Conservation (phyloP, 2,888 invertebrate genomes). For the Chouioia cunea region DNA sequence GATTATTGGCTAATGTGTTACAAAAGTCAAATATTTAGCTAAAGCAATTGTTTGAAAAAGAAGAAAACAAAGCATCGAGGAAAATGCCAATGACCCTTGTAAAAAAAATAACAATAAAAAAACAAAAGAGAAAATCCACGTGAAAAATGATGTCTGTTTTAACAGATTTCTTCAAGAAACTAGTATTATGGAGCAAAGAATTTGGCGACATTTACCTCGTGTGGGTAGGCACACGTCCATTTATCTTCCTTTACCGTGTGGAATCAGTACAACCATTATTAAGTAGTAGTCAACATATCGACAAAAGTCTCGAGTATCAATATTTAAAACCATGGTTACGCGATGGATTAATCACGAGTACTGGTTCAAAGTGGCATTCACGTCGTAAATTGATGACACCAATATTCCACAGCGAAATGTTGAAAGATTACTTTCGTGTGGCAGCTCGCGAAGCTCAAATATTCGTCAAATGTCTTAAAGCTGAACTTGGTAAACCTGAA, state of each 20-base stretch:
- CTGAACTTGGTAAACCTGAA: slow-evolving; percentile 57
- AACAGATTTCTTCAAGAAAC: slow-evolving; percentile 63
- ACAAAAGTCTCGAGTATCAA: slow-evolving; percentile 66
- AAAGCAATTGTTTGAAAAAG: too few species aligned
- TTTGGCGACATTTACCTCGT: slow-evolving; percentile 63
- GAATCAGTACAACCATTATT: slow-evolving; percentile 64
- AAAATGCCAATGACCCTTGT: background rate
- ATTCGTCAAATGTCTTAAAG: slow-evolving; percentile 58
- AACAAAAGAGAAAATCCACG: slow-evolving; percentile 6
- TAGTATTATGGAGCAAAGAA: slow-evolving; percentile 58
- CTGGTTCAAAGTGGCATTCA: slow-evolving; percentile 62
- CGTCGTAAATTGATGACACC: slow-evolving; percentile 65
- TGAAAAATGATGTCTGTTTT: slow-evolving; percentile 32
- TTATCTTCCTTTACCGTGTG: slow-evolving; percentile 62
- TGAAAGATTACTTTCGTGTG: slow-evolving; percentile 59
- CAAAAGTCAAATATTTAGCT: too few species aligned
- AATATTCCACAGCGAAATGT: slow-evolving; percentile 61
- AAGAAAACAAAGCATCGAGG: too few species aligned
- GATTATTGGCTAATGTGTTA: too few species aligned
- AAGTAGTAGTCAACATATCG: slow-evolving; percentile 63
- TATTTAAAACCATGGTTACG: slow-evolving; percentile 65
- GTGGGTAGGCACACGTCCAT: slow-evolving; percentile 65
- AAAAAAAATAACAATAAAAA: too few species aligned
- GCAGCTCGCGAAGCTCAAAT: slow-evolving; percentile 54
- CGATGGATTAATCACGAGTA: slow-evolving; percentile 62